These are phyloP conservation scores for Drosophila maculinotata DNA, from an alignment of 2,888 invertebrate genomes.

Conservation along the genomic window DNA sequence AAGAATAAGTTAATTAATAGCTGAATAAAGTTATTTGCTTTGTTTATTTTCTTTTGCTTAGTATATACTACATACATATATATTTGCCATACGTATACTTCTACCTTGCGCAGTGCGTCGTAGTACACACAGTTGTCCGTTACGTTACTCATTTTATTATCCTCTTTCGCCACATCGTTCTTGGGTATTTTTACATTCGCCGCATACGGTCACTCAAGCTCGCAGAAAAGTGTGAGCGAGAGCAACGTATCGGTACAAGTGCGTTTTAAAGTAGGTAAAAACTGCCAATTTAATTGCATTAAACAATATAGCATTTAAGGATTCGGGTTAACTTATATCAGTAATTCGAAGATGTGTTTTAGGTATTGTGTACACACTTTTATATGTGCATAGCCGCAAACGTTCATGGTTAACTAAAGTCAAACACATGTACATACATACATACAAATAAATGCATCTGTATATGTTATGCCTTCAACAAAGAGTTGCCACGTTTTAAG, in stretches of 20 bases:
- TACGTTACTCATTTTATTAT: constrained; percentile 1
- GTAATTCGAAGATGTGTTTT: background rate
- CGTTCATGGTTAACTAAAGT: constrained; percentile 13
- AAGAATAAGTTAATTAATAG: too few relatives aligned
- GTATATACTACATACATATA: too few relatives aligned
- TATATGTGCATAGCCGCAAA: constrained; percentile 4
- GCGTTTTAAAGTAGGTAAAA: constrained; percentile 27
- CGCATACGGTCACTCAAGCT: constrained; percentile 22
- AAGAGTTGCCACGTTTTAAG: constrained; percentile 60
- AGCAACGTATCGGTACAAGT: constrained; percentile 33
- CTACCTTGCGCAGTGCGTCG: too few relatives aligned
- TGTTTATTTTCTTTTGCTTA: too few relatives aligned
- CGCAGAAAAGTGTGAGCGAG: constrained; percentile 41
- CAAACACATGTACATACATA: constrained; percentile 36
- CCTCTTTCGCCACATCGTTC: too few relatives aligned
- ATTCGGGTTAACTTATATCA: background rate
- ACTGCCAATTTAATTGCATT: background rate
- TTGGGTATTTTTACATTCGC: constrained; percentile 11
- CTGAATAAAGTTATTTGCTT: too few relatives aligned
- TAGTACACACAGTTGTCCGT: background rate
- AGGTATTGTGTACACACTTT: background rate
- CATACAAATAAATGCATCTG: constrained; percentile 17
- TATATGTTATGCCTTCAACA: constrained; percentile 16
- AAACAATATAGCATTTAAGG: background rate
- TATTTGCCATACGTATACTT: background rate